Percentiles rank a stretch among this genome's conserved stretches.
Conservation (phyloP, 2,888 invertebrate species). For the Ophonus ardosiacus region DNA sequence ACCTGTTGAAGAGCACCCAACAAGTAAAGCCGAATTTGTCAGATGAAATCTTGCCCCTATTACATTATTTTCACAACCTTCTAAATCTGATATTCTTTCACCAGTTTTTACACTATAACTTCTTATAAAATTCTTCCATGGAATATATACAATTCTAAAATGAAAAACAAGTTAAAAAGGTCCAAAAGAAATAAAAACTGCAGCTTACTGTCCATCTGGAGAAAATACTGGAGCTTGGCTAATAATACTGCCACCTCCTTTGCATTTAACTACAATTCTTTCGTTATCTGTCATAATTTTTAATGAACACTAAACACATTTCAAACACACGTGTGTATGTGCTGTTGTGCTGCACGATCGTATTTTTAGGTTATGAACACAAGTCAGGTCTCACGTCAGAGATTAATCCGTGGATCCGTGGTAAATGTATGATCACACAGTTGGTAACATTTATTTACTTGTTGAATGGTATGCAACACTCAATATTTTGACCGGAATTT, state of each 20-base stretch:
- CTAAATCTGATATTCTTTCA: slow-evolving; percentile 79
- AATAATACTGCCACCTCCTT: slow-evolving; percentile 82
- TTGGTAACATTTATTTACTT: neutral
- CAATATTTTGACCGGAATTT: neutral
- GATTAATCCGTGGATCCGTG: too few species aligned
- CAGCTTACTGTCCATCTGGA: slow-evolving; percentile 79
- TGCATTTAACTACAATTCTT: slow-evolving; percentile 76
- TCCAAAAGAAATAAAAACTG: neutral
- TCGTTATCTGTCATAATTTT: slow-evolving; percentile 60
- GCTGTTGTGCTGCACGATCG: neutral
- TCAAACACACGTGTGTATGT: slow-evolving; percentile 9
- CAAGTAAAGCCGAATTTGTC: slow-evolving; percentile 74
- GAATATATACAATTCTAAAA: slow-evolving; percentile 80
- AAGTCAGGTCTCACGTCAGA: too few species aligned
- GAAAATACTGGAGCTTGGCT: slow-evolving; percentile 81
- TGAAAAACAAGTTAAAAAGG: slow-evolving; percentile 21
- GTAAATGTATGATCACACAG: too few species aligned
- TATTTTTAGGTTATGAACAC: too few species aligned
- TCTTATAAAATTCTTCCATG: slow-evolving; percentile 79
- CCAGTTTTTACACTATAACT: slow-evolving; percentile 83
- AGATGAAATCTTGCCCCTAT: slow-evolving; percentile 77
- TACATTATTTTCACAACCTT: slow-evolving; percentile 77
- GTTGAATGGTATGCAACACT: neutral
- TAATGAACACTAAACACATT: neutral
- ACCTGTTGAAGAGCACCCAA: slow-evolving; percentile 79